phyloP scores from a whole-genome alignment of 2,113 vertebrate species.

The Ptilorrhoa leucosticta region DNA sequence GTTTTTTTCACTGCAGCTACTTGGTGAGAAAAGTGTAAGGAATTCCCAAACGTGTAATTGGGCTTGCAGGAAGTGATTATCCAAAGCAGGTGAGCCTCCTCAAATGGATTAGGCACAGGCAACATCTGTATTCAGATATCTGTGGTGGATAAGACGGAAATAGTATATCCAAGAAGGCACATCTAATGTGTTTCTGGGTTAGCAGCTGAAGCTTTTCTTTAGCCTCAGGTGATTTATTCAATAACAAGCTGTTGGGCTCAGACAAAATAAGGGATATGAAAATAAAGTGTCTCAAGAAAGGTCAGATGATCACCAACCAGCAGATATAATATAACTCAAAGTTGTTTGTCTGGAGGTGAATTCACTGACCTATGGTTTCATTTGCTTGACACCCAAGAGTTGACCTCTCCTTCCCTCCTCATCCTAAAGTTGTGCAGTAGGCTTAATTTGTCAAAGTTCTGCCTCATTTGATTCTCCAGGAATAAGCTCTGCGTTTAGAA shows the following conservation, averaged over 20 bases:
- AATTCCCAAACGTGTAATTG: neutral
- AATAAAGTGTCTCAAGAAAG: neutral
- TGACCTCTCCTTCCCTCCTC: neutral
- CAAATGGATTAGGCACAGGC: neutral
- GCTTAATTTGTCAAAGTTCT: neutral
- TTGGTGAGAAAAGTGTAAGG: neutral
- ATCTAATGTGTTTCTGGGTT: neutral
- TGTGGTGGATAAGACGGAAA: neutral
- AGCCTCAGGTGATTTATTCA: neutral
- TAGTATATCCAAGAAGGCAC: neutral
- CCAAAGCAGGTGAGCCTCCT: neutral
- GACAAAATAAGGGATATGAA: neutral
- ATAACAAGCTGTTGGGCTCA: neutral
- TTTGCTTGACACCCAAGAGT: neutral
- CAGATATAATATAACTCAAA: neutral
- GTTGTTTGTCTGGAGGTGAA: neutral
- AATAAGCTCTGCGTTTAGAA: neutral
- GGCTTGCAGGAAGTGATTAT: neutral
- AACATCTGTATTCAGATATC: fast-evolving
- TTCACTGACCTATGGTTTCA: neutral
- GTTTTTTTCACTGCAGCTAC: neutral
- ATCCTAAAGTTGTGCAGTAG: neutral
- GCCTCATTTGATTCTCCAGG: neutral
- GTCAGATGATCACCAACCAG: neutral
- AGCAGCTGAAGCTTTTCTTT: neutral